A percentile compares a stretch with the other conserved stretches of the same genome.
These are phyloP conservation scores for Aspidiotus destructor DNA, from an alignment of 2,888 invertebrate genomes.

Conservation along the genomic window DNA sequence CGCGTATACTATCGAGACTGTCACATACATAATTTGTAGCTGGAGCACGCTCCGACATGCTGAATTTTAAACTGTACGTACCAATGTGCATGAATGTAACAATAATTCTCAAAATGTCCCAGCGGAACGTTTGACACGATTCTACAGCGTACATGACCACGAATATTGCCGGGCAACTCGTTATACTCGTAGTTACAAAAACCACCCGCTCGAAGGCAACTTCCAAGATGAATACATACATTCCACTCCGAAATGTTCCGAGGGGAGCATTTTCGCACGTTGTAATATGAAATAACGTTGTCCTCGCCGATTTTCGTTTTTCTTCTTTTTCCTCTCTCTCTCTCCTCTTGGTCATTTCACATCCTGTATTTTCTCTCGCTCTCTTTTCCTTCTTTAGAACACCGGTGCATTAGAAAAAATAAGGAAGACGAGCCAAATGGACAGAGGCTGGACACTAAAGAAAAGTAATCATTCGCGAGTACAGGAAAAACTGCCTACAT, in stretches of 20 bases:
- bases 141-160: not conserved
- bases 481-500: no score
- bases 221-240: slow-evolving; percentile 1
- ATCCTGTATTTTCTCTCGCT: no score
- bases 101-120: not conserved
- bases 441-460: no score
- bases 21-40: no score
- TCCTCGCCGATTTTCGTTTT: not conserved
- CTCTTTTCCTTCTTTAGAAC: not conserved
- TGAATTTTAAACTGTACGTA: no score
- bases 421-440: not conserved
- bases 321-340: not conserved
- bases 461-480: no score
- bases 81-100: not conserved
- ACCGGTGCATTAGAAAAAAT: not conserved
- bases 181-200: not conserved
- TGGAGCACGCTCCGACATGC: no score
- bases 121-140: slow-evolving; percentile 1
- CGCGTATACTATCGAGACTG: no score
- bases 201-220: not conserved
- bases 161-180: not conserved
- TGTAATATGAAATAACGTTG: slow-evolving; percentile 4
- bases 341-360: not conserved
- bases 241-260: not conserved
- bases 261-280: slow-evolving; percentile 1